Evolutionary conservation across 2,797 vertebrate species (phyloP).

Genomic region (Schizopygopsis pylzovi): DNA sequence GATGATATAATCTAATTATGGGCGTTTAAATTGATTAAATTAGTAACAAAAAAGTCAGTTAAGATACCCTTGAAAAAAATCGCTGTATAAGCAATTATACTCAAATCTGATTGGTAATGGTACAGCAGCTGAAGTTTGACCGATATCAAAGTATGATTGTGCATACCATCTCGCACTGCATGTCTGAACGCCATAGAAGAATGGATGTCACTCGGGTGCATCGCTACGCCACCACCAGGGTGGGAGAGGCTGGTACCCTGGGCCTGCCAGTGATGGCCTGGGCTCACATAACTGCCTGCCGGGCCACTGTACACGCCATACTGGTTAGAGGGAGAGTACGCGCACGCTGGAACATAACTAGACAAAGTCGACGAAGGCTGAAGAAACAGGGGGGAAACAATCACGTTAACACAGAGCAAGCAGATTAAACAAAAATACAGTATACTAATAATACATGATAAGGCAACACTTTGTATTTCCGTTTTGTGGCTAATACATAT

Average conservation of each 20-base stretch:
- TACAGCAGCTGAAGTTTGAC: not conserved
- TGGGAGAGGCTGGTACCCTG: constrained; percentile 84
- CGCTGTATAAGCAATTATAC: not conserved
- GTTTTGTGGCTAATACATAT: not conserved
- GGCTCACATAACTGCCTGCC: constrained; percentile 85
- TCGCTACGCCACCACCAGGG: constrained; percentile 80
- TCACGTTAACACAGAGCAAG: constrained; percentile 29
- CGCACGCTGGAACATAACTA: constrained; percentile 92
- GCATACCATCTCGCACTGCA: constrained; percentile 88
- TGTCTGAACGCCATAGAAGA: constrained; percentile 90
- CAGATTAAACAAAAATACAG: not conserved
- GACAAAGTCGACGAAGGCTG: constrained; percentile 90
- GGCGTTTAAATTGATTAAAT: not conserved
- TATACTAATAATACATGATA: constrained; percentile 34
- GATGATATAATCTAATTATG: too few relatives aligned
- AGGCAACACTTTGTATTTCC: not conserved
- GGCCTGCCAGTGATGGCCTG: constrained; percentile 90
- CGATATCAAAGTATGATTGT: constrained; percentile 9
- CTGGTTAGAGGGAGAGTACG: constrained; percentile 91
- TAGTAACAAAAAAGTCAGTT: too few relatives aligned
- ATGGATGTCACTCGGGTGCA: constrained; percentile 88
- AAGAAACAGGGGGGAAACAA: constrained; percentile 38
- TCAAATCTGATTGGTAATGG: not conserved
- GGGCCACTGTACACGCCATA: constrained; percentile 90
- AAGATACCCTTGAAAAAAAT: not conserved